Evolutionary conservation across 2,113 vertebrate genomes (phyloP).

Genomic region (Collichthys lucidus): DNA sequence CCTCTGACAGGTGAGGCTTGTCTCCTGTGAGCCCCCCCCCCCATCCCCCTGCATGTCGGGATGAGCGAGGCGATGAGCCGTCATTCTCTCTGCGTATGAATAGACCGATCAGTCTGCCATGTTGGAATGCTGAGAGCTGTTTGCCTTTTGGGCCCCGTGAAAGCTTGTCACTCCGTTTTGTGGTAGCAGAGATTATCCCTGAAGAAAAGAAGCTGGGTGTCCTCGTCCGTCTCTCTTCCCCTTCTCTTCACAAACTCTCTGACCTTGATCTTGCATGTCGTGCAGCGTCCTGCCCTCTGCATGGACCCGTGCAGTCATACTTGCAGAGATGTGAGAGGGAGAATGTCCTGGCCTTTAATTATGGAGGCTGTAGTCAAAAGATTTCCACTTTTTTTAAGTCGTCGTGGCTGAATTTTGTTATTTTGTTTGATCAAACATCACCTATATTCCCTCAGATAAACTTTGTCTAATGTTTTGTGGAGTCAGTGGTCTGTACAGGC

Average conservation of each 20-base stretch:
- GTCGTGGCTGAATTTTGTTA: neutral
- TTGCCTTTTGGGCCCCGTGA: constrained; percentile 76
- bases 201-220: constrained; percentile 67
- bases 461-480: constrained; percentile 20
- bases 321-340: constrained; percentile 6
- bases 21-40: constrained; percentile 25
- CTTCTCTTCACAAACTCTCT: constrained; percentile 58
- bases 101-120: constrained; percentile 62
- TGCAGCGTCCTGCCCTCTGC: constrained; percentile 47
- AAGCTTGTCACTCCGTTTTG: constrained; percentile 69
- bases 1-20: constrained; percentile 76
- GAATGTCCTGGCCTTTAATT: constrained; percentile 9
- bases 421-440: constrained; percentile 5
- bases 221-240: constrained; percentile 40
- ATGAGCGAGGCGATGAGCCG: constrained; percentile 58
- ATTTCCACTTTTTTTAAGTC: constrained; percentile 8
- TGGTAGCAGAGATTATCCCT: constrained; percentile 68
- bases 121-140: constrained; percentile 78
- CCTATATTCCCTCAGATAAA: neutral
- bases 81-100: constrained; percentile 57
- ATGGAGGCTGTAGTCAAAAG: constrained; percentile 11
- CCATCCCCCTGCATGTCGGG: constrained; percentile 25
- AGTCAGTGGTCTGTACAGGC: constrained; percentile 33
- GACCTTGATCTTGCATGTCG: constrained; percentile 70
- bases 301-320: constrained; percentile 50